These are phyloP conservation scores for Chionomys nivalis DNA, from an alignment of 2,113 vertebrate genomes.

Conservation along the genomic window DNA sequence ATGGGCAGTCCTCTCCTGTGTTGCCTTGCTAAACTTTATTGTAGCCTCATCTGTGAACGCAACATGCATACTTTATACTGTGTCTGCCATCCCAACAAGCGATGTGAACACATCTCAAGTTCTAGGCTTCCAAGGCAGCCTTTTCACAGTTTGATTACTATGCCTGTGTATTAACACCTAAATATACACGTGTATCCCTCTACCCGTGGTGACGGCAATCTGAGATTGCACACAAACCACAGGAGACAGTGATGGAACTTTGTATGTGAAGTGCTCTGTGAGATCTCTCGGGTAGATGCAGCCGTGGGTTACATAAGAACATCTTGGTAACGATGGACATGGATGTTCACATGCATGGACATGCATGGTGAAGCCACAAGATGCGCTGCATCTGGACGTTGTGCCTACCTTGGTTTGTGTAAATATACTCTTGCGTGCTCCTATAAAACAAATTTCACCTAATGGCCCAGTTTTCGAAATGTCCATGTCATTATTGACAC, in stretches of 20 bases:
- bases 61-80: no score
- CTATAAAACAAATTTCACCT: background rate
- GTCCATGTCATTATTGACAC: background rate
- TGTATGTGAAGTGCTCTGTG: accelerated
- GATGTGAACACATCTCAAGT: background rate
- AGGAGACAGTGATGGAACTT: background rate
- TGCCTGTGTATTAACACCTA: background rate
- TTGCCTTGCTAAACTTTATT: background rate
- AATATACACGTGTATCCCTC: background rate
- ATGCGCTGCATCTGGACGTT: background rate
- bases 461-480: background rate
- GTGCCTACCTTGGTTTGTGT: background rate
- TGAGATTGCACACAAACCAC: no score
- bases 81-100: background rate
- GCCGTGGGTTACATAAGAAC: no score
- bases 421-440: background rate
- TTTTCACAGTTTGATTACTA: background rate
- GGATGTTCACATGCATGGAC: no score
- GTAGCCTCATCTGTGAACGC: background rate
- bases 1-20: background rate
- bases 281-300: background rate
- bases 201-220: background rate
- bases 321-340: background rate
- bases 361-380: no score
- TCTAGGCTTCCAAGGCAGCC: background rate